Percentiles rank a stretch among this genome's conserved stretches.
Evolutionary conservation across 2,797 vertebrate species (phyloP).

Genomic region (Sardinella longiceps): DNA sequence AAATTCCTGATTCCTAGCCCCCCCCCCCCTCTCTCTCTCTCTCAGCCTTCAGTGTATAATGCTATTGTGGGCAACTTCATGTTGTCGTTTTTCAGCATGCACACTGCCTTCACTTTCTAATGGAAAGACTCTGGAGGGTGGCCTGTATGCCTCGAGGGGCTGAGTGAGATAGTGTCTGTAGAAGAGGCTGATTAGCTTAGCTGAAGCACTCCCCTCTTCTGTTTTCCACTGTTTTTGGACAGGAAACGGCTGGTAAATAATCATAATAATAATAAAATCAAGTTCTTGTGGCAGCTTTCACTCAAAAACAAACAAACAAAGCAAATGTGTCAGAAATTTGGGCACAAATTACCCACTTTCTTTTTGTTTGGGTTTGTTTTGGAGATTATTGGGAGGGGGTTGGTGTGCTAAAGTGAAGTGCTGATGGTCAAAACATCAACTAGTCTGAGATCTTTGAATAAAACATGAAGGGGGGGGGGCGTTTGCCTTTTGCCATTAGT

Average conservation of each 20-base stretch:
- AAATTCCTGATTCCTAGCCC: background rate
- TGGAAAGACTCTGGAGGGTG: slow-evolving; percentile 13
- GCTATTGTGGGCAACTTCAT: background rate
- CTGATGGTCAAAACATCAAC: background rate
- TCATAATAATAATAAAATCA: background rate
- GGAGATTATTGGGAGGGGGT: background rate
- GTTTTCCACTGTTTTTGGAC: background rate
- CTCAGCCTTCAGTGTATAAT: background rate
- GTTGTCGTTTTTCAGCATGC: background rate
- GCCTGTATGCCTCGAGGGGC: background rate
- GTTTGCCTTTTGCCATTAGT: slow-evolving; percentile 22
- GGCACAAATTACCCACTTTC: background rate
- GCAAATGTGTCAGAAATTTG: background rate
- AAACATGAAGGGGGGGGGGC: slow-evolving; percentile 9
- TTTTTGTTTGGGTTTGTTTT: background rate
- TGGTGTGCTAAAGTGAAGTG: background rate
- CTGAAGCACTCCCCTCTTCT: background rate
- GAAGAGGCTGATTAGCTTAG: background rate
- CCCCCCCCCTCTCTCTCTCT: background rate
- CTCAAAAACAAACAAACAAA: background rate
- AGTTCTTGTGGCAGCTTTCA: background rate
- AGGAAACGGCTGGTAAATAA: background rate
- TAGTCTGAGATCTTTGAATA: background rate
- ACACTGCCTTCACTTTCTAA: background rate
- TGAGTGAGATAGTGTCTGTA: background rate